Base-by-base conservation (phyloP, 2,888 invertebrate species). In the Pyrocoelia pectoralis region DNA sequence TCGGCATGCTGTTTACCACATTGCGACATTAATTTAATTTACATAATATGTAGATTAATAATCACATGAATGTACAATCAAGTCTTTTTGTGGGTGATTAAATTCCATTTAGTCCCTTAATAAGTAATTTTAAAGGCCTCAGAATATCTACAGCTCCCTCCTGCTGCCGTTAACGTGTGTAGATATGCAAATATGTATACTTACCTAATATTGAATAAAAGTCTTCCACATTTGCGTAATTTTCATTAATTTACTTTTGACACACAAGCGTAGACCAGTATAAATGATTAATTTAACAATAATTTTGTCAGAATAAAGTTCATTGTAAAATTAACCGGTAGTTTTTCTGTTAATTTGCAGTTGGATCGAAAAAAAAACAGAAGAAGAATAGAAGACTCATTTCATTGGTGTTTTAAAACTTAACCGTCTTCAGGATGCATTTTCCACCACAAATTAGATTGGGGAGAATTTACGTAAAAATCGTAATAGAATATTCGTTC, bases 341-440 rank as follows among this genome's bases (percentile, higher is more conserved):
- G 58, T 58, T 58, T 58, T 50, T 52, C 51, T 52, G 28, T 58
- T 52, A 59, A 53, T 59, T 59, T 53, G 53, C 46, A 53, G 59
- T 53, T 38, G 49, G 18, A 19, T 40, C 24, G n/a, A n/a, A n/a
- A n/a, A 54, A 54, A 54, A 60, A 49, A 53, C 53, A 24, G 15
- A 43, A 10, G 61, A 61, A 61, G 55, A 61, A 55, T 55, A 56
- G 49, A 61, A 61, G 54, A 61, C 61, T 55, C 41, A 61, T 61
- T 61, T 61, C 61, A 48, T 56, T 40, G 38, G 29, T 48, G 49
- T 54, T 54, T 60, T 58, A 52, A 59, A 53, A 53, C 48, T 49
- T 60, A 53, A 43, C 60, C 60, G 54, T 54, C 14, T 24, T 14
- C n/a, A 10, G n/a, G 3, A 18, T 17, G 18, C n/a, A 12, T n/a